These are phyloP conservation scores for Salvelinus sp. DNA, from an alignment of 2,113 vertebrate species.

Conservation along the genomic window DNA sequence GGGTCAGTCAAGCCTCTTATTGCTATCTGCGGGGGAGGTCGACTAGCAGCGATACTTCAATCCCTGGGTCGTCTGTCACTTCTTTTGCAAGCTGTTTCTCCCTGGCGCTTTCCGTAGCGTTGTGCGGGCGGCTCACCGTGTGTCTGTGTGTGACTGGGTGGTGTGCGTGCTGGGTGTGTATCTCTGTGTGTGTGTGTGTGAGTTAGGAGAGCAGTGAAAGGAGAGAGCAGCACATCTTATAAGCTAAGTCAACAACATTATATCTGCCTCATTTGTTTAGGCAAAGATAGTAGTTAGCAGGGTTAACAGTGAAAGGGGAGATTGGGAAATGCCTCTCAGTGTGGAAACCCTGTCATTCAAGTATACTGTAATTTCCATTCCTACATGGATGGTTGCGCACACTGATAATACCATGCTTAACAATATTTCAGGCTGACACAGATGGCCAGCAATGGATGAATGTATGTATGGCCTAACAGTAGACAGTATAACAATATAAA, in stretches of 20 bases:
- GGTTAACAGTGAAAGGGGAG: neutral
- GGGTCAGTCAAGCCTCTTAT: neutral
- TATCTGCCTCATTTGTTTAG: conserved; percentile 32
- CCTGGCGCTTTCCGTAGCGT: neutral
- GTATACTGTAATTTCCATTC: too few relatives aligned
- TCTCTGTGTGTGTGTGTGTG: neutral
- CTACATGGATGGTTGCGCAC: too few relatives aligned
- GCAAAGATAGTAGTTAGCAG: conserved; percentile 8
- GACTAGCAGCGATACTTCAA: neutral
- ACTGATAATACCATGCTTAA: neutral
- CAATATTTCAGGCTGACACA: neutral
- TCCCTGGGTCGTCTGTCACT: conserved; percentile 3
- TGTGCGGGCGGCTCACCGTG: neutral
- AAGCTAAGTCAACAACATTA: conserved; percentile 25
- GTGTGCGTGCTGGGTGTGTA: neutral
- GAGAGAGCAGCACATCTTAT: conserved; percentile 17
- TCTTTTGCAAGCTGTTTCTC: neutral
- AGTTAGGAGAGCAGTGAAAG: neutral
- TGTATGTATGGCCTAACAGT: neutral
- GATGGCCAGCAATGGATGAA: neutral
- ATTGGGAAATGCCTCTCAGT: too few relatives aligned
- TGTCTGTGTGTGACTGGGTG: neutral
- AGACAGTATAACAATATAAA: neutral
- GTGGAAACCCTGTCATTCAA: too few relatives aligned
- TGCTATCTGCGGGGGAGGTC: neutral